A percentile compares a stretch with the other conserved stretches of the same genome.
These are phyloP conservation scores for Scaptodrosophila lebanonensis DNA, from an alignment of 1,140 invertebrate species.

Conservation along the genomic window DNA sequence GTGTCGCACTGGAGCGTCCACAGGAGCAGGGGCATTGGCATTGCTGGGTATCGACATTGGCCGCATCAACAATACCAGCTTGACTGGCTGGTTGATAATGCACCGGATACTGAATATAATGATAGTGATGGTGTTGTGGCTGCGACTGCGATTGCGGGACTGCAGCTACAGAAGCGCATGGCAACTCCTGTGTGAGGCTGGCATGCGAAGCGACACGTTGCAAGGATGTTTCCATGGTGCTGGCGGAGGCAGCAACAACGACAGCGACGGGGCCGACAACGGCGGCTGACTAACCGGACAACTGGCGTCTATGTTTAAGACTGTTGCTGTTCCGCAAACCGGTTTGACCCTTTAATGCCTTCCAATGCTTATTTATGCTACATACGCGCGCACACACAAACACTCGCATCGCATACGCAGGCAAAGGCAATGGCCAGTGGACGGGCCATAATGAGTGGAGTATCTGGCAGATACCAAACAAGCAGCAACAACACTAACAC, in stretches of 20 bases:
- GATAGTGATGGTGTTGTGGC: slow-evolving; percentile 63
- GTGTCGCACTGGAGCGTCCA: slow-evolving; percentile 37
- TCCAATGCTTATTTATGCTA: slow-evolving; percentile 59
- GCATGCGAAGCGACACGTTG: slow-evolving; percentile 65
- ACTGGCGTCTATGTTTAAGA: no score
- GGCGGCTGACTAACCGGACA: neutral
- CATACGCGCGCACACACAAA: slow-evolving; percentile 21
- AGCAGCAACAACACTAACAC: no score
- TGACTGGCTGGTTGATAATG: slow-evolving; percentile 56
- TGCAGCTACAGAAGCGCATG: slow-evolving; percentile 8
- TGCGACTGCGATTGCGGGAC: slow-evolving; percentile 12
- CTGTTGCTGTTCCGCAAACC: slow-evolving; percentile 61
- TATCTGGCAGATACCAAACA: no score
- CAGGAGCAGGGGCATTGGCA: slow-evolving; percentile 71
- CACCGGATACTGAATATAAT: slow-evolving; percentile 74
- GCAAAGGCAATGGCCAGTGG: no score
- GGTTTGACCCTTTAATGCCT: slow-evolving; percentile 71
- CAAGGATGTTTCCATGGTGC: no score
- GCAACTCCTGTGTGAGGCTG: slow-evolving; percentile 34
- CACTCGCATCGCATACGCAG: no score
- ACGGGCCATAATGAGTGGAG: no score
- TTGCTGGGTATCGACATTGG: slow-evolving; percentile 2
- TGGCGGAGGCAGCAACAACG: no score
- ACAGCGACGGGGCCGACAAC: no score
- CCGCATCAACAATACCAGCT: no score